Evolutionary conservation across 2,888 invertebrate species (phyloP).

Genomic region (Lycia hirtaria): DNA sequence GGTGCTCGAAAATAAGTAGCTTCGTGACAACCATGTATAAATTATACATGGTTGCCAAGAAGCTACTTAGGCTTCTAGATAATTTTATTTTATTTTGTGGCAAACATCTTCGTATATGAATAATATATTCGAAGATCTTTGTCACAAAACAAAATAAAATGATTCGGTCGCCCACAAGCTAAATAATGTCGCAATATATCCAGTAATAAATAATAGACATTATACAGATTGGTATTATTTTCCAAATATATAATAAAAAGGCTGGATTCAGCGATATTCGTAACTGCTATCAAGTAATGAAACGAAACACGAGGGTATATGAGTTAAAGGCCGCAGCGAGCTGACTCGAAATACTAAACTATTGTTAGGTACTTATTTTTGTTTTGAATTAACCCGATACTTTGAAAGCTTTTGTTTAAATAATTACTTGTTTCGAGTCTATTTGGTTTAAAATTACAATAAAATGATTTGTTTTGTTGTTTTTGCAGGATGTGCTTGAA

Average conservation of each 20-base stretch:
- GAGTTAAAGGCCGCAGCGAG: background rate
- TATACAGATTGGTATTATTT: background rate
- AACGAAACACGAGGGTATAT: slow-evolving; percentile 12
- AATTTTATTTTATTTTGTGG: too few relatives aligned
- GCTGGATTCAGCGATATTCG: background rate
- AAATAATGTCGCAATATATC: slow-evolving; percentile 9
- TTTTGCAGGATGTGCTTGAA: too few relatives aligned
- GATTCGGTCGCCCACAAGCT: background rate
- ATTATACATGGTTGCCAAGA: too few relatives aligned
- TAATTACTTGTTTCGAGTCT: background rate
- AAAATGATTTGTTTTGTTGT: too few relatives aligned
- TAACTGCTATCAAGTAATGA: slow-evolving; percentile 9
- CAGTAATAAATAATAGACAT: slow-evolving; percentile 13
- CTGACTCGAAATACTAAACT: background rate
- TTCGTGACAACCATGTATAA: too few relatives aligned
- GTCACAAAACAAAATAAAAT: background rate
- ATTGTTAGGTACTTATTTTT: background rate
- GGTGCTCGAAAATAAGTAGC: too few relatives aligned
- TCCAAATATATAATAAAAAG: slow-evolving; percentile 2
- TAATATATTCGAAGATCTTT: too few relatives aligned
- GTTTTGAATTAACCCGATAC: background rate
- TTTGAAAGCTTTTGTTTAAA: background rate
- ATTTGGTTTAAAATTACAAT: background rate
- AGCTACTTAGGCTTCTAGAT: too few relatives aligned
- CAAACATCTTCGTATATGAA: too few relatives aligned